Evolutionary conservation across 2,888 invertebrate genomes (phyloP), one percentile per base, ranked within the genome.

Genomic region (Spatulosminthurus flaviceps): DNA sequence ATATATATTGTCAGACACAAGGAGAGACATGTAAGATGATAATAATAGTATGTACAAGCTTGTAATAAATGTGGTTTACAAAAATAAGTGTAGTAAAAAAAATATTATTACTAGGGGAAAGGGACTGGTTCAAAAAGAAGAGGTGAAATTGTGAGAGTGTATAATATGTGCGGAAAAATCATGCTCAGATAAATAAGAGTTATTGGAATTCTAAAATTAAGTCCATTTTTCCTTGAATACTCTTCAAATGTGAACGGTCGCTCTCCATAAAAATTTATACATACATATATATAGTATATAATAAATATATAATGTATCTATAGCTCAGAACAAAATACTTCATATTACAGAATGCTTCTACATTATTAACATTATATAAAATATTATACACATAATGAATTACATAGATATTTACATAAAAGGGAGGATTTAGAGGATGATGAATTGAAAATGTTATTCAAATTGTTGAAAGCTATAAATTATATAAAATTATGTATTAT

Each of bases 271-370:
- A 51, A 11, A 51, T n/a, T 19, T 51, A 51, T 51, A 19, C 16
- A 51, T 51, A 51, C 51, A 51, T 13, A 41, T 51, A 51, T n/a
- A 16, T 51, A 51, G n/a, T n/a, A n/a, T n/a, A n/a, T n/a, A n/a
- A n/a, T n/a, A n/a, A n/a, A n/a, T n/a, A n/a, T n/a, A n/a, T n/a
- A n/a, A n/a, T n/a, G n/a, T 19, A 51, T 51, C 5, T 19, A 19
- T 51, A 51, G n/a, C 16, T 51, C 51, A 51, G 51, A n/a, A 2
- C 9, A 51, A 51, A 16, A 51, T 4, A 51, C 51, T 51, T 2
- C 7, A 11, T 16, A 51, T 7, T 34, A 34, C 34, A 34, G 34
- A 34, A 34, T 34, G 34, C 34, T 34, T 34, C 34, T 34, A 34
- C n/a, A n/a, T n/a, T n/a, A n/a, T n/a, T n/a, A n/a, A n/a, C n/a